Evolutionary conservation across 2,797 vertebrate species (phyloP).

Genomic region (Helostoma temminkii): DNA sequence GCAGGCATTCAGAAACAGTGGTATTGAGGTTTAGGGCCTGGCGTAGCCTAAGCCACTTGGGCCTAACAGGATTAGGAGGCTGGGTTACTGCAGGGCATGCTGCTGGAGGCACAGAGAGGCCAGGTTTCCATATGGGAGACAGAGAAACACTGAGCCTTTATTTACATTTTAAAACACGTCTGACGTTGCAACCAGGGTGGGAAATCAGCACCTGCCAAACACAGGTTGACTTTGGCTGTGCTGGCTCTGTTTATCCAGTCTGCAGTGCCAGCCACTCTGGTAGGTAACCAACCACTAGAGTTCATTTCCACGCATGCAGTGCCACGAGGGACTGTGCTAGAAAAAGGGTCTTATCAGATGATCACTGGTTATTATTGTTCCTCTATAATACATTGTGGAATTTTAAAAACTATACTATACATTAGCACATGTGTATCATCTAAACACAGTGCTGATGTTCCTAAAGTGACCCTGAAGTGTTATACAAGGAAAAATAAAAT

Average conservation of each 20-base stretch:
- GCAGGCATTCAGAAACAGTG: conserved; percentile 62
- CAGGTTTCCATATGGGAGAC: conserved; percentile 43
- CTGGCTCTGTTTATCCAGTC: conserved; percentile 9
- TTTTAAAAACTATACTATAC: no score
- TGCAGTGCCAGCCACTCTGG: conserved; percentile 28
- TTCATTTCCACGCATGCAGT: conserved; percentile 29
- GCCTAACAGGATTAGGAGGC: conserved; percentile 82
- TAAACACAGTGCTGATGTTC: neutral
- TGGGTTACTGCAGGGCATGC: conserved; percentile 75
- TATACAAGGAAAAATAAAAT: neutral
- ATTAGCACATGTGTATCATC: no score
- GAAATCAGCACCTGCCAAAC: conserved; percentile 38
- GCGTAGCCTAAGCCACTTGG: conserved; percentile 79
- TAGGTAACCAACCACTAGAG: conserved; percentile 12
- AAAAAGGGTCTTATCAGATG: conserved; percentile 15
- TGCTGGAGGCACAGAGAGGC: conserved; percentile 51
- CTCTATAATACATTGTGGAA: no score
- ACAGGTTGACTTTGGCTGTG: conserved; percentile 30
- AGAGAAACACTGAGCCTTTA: conserved; percentile 44
- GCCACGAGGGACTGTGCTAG: conserved; percentile 4
- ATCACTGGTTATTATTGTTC: no score
- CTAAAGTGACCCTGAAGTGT: neutral
- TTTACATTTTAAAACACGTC: conserved; percentile 38
- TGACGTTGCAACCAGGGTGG: conserved; percentile 23
- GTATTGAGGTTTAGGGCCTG: conserved; percentile 78